Evolutionary conservation across 2,888 invertebrate species (phyloP), one percentile per base, ranked within the genome.

Genomic region (Eupithecia abbreviata): DNA sequence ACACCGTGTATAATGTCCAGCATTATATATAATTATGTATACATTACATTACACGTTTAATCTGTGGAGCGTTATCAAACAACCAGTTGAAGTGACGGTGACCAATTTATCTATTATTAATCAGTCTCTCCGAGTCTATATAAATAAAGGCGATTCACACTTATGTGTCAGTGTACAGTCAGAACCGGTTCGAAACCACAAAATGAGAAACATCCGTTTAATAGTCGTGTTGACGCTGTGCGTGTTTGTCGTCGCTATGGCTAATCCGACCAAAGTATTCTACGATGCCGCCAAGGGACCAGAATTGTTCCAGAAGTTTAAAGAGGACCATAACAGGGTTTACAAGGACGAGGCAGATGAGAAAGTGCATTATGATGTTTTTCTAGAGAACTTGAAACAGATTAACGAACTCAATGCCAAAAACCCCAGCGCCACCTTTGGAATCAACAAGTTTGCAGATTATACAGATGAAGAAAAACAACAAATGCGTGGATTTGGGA

Each of bases 311-410:
- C 84, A 85, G 45, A 79, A 85, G 13, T 88, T 85, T 72, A 80
- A 84, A 0, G 80, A 79, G 42, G 83, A 87, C 18, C 79, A 80
- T 72, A 78, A 84, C 15, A 85, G 79, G 75, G 67, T 76, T 1
- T 88, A 87, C 76, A 84, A 84, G 72, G 80, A 85, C 75, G 83
- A 84, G 0, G 82, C 74, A 0, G 88, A 87, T 43, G 83, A 78
- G 71, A 72, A 83, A 9, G 13, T 73, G 15, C 89, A 87, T 74
- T 87, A 81, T 66, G 51, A 83, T 45, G 81, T 82, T 5, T 89
- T 89, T 43, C 45, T 70, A 10, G 62, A 77, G 9, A 78, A 51
- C 42, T 72, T 81, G 43, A 47, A 62, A 9, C 58, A 72, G 13
- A 79, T 76, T 62, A 80, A 77, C 47, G 47, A 71, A 0, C 3